phyloP scores from a whole-genome alignment of 2,797 vertebrate genomes.

The Coranthus polyacanthus region DNA sequence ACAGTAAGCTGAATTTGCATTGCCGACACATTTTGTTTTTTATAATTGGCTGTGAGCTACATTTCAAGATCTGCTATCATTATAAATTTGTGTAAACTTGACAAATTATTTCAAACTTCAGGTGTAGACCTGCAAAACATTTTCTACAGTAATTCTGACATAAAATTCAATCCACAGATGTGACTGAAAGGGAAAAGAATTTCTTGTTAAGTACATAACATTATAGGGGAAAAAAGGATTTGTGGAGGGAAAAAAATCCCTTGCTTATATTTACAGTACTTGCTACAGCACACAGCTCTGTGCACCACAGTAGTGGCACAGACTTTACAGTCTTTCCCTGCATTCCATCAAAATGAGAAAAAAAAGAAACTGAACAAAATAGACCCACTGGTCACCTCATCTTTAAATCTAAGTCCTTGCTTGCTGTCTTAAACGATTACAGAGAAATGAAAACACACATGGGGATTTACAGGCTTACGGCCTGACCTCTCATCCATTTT shows the following conservation, averaged over 20 bases:
- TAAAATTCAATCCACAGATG: not conserved
- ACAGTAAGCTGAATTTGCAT: conserved; percentile 45
- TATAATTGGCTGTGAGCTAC: conserved; percentile 37
- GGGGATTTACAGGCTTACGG: conserved; percentile 74
- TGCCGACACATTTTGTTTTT: conserved; percentile 42
- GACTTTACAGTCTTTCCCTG: conserved; percentile 12
- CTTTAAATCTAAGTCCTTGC: conserved; percentile 71
- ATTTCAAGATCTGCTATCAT: conserved; percentile 29
- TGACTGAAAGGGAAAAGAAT: not conserved
- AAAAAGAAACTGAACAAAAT: conserved; percentile 54
- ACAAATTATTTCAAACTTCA: conserved; percentile 30
- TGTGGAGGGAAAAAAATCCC: not conserved
- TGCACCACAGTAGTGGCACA: not conserved
- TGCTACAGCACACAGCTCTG: not conserved
- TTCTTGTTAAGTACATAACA: too few relatives aligned
- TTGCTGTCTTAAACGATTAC: conserved; percentile 78
- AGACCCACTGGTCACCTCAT: conserved; percentile 58
- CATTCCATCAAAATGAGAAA: conserved; percentile 58
- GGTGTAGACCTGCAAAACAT: conserved; percentile 2
- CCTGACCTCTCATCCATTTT: conserved; percentile 79
- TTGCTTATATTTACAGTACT: not conserved
- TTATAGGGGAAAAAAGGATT: not conserved
- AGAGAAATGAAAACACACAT: conserved; percentile 73
- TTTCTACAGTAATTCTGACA: conserved; percentile 5
- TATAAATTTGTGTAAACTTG: conserved; percentile 39